phyloP scores from a whole-genome alignment of 92 coral and sea anemone species.

The Metridium senile region DNA sequence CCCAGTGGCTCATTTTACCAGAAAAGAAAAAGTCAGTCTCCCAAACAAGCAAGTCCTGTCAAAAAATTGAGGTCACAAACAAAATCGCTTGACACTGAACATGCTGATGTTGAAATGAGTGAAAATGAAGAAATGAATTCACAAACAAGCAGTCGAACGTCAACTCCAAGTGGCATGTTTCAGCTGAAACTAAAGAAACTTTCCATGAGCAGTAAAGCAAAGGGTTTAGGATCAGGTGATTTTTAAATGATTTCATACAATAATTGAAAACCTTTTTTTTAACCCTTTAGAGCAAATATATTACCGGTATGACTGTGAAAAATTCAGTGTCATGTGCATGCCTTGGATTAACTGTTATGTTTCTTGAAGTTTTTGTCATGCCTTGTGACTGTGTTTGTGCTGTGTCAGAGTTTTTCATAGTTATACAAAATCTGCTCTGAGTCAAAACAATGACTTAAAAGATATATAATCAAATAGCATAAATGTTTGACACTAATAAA shows the following conservation, averaged over 20 bases:
- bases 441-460: too few species aligned
- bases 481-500: too few species aligned
- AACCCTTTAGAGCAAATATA: too few species aligned
- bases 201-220: background rate
- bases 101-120: slow-evolving; percentile 5
- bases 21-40: background rate
- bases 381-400: too few species aligned
- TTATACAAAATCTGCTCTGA: too few species aligned
- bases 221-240: slow-evolving; percentile 2
- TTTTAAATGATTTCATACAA: background rate
- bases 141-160: background rate
- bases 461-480: too few species aligned
- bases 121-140: slow-evolving; percentile 3
- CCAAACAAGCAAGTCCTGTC: background rate
- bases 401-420: too few species aligned
- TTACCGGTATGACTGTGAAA: too few species aligned
- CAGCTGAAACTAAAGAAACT: background rate
- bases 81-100: background rate
- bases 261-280: too few species aligned
- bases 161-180: slow-evolving; percentile 33
- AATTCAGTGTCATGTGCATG: too few species aligned
- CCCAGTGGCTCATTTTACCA: background rate
- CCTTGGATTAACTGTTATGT: too few species aligned
- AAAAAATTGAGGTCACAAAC: background rate
- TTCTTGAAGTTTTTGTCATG: too few species aligned